phyloP scores from a whole-genome alignment of 2,888 invertebrate species.

The Cryptus viduatorius region DNA sequence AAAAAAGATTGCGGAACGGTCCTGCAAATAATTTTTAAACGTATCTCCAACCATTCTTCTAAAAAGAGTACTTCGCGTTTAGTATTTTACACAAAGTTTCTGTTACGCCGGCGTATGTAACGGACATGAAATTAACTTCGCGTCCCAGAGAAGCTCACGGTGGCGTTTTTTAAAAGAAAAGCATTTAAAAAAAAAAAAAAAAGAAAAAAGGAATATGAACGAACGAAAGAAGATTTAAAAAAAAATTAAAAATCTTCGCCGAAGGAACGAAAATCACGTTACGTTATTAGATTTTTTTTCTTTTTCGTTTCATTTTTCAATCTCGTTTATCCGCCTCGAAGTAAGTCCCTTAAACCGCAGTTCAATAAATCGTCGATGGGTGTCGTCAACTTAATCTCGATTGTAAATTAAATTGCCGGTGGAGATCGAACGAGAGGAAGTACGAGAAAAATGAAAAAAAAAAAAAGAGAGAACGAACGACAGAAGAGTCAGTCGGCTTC shows the following conservation, averaged over 20 bases:
- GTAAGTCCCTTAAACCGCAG: not conserved
- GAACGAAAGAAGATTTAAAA: not conserved
- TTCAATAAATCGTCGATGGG: constrained; percentile 31
- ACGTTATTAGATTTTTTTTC: not conserved
- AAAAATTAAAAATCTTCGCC: too few relatives aligned
- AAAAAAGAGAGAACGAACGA: not conserved
- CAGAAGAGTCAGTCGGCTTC: not conserved
- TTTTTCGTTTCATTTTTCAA: not conserved
- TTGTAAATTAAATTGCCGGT: constrained; percentile 41
- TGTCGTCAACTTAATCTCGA: constrained; percentile 47
- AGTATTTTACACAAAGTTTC: not conserved
- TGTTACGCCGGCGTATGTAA: not conserved
- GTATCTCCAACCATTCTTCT: not conserved
- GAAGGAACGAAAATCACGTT: not conserved
- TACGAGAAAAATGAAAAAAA: constrained; percentile 17
- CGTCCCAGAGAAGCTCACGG: not conserved
- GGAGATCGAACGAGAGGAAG: not conserved
- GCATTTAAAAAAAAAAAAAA: not conserved
- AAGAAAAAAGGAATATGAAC: not conserved
- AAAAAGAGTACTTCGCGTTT: not conserved
- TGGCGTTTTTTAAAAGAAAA: not conserved
- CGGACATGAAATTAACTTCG: constrained; percentile 5
- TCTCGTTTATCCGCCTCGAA: not conserved
- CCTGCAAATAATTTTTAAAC: not conserved
- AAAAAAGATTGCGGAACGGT: not conserved